Evolutionary conservation across 1,140 invertebrate genomes (phyloP).

Genomic region (Musca vetustissima): DNA sequence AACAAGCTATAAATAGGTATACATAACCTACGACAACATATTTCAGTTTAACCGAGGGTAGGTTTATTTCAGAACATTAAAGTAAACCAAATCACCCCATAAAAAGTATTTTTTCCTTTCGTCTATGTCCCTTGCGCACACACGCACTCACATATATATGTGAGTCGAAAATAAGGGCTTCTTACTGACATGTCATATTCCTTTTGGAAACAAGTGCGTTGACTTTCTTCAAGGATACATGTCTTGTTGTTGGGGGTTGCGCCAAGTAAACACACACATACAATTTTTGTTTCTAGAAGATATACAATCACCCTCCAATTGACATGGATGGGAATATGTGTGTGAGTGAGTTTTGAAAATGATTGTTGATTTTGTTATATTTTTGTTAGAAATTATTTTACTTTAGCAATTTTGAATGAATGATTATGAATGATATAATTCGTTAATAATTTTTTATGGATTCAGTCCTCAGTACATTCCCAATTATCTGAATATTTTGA

Average conservation of each 20-base stretch:
- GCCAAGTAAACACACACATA: conserved; percentile 5
- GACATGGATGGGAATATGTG: background rate
- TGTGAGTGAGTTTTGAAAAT: background rate
- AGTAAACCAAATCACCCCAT: background rate
- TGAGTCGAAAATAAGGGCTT: no score
- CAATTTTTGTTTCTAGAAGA: conserved; percentile 4
- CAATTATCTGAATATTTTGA: no score
- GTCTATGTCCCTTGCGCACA: background rate
- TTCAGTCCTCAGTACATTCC: no score
- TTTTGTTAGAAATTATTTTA: no score
- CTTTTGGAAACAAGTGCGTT: no score
- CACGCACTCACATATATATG: background rate
- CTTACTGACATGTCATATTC: no score
- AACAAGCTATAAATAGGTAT: conserved; percentile 18
- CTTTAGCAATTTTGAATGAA: no score
- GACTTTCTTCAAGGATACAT: conserved; percentile 16
- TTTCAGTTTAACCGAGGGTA: conserved; percentile 29
- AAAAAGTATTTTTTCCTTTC: background rate
- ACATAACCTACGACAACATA: conserved; percentile 30
- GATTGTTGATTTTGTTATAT: background rate
- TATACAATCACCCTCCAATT: background rate
- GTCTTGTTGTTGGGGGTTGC: no score
- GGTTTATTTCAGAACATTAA: conserved; percentile 6
- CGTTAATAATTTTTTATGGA: no score
- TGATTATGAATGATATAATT: no score